Evolutionary conservation across 2,797 vertebrate species (phyloP).

Genomic region (Australoheros facetus): DNA sequence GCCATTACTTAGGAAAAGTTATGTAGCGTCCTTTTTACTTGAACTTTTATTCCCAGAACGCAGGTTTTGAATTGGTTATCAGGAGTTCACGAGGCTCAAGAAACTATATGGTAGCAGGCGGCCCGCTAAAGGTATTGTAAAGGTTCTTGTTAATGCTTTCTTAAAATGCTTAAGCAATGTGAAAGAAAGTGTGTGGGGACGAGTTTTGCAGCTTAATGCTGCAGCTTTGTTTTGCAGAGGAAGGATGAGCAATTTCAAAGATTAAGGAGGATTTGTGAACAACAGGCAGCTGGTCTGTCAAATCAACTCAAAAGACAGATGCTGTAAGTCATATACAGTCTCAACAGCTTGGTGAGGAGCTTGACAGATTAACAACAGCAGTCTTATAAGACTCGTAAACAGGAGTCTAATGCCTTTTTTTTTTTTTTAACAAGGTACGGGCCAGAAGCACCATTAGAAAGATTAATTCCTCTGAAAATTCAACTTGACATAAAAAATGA

Average conservation of each 20-base stretch:
- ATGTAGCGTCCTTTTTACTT: background rate
- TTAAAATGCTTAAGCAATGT: slow-evolving; percentile 14
- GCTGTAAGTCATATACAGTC: slow-evolving; percentile 46
- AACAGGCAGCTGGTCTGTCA: slow-evolving; percentile 57
- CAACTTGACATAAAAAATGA: background rate
- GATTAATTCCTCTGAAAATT: background rate
- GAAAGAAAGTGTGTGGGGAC: background rate
- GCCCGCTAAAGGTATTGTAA: background rate
- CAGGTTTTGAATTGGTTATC: background rate
- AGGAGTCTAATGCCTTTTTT: slow-evolving; percentile 18
- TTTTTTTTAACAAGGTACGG: background rate
- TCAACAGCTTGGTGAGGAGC: slow-evolving; percentile 27
- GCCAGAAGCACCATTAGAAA: background rate
- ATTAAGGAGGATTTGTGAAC: slow-evolving; percentile 55
- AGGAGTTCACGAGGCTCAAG: fast-evolving
- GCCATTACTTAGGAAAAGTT: background rate
- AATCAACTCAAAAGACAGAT: slow-evolving; percentile 48
- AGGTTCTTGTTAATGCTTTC: background rate
- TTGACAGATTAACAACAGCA: slow-evolving; percentile 42
- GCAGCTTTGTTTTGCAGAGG: slow-evolving; percentile 16
- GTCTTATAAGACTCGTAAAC: slow-evolving; percentile 35
- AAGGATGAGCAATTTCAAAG: slow-evolving; percentile 32
- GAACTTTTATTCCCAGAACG: fast-evolving
- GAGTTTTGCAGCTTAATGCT: slow-evolving; percentile 5
- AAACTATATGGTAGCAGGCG: background rate